A percentile compares a stretch with the other conserved stretches of the same genome.
phyloP scores from a whole-genome alignment of 2,113 vertebrate species.

The Nycticorax nycticorax region DNA sequence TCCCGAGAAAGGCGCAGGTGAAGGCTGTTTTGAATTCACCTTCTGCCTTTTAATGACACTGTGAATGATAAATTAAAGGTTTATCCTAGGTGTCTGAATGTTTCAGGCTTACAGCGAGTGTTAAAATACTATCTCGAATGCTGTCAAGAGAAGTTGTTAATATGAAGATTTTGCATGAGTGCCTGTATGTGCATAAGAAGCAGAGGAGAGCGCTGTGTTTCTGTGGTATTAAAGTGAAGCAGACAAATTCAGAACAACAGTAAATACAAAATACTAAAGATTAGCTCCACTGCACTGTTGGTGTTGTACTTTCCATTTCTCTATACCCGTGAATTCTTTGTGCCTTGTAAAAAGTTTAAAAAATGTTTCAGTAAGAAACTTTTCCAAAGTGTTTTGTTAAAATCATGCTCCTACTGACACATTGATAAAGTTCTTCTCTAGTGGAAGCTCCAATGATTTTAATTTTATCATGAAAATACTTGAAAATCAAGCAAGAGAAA shows the following conservation, averaged over 20 bases:
- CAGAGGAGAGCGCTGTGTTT: neutral
- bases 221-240: neutral
- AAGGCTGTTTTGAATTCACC: neutral
- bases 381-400: neutral
- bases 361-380: neutral
- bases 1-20: neutral
- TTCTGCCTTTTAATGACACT: neutral
- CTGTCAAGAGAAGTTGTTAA: neutral
- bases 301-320: neutral
- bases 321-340: neutral
- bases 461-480: slow-evolving; percentile 56
- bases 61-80: neutral
- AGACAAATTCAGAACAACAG: neutral
- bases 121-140: neutral
- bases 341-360: neutral
- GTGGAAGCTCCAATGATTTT: slow-evolving; percentile 52
- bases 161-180: neutral
- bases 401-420: neutral
- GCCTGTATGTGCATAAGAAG: neutral
- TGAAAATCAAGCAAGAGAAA: slow-evolving; percentile 25
- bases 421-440: slow-evolving; percentile 38
- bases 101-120: neutral
- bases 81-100: neutral
- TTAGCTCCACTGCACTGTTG: neutral
- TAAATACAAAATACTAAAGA: neutral